phyloP scores from a whole-genome alignment of 2,797 vertebrate genomes.

The Sarcoramphus papa region DNA sequence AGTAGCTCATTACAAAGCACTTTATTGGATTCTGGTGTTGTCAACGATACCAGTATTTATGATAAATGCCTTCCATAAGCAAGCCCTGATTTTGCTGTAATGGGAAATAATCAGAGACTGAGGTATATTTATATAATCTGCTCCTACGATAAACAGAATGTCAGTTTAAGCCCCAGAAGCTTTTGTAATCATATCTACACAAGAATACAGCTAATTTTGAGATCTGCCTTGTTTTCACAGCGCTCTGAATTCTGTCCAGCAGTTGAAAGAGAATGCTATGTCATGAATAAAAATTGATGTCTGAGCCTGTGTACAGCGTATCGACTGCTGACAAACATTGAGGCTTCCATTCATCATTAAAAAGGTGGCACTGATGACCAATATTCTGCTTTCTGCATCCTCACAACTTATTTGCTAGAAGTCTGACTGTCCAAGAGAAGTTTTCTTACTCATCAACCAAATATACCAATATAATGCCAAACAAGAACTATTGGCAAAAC shows the following conservation, averaged over 20 bases:
- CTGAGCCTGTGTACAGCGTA: neutral
- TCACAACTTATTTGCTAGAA: neutral
- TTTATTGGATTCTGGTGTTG: neutral
- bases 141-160: neutral
- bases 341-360: neutral
- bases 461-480: neutral
- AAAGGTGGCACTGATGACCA: neutral
- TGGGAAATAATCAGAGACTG: neutral
- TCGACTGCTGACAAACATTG: neutral
- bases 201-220: neutral
- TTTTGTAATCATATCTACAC: neutral
- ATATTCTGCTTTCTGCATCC: neutral
- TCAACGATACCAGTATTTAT: constrained; percentile 17
- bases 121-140: neutral
- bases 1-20: constrained; percentile 10
- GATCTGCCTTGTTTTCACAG: neutral
- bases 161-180: neutral
- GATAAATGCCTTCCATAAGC: constrained; percentile 9
- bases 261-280: neutral
- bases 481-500: neutral
- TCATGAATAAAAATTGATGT: neutral
- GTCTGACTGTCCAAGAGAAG: neutral
- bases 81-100: neutral
- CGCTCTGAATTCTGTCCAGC: neutral
- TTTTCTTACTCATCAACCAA: neutral